Percentiles rank a stretch among this genome's conserved stretches.
Conservation (phyloP, 2,888 invertebrate species). For the Amphipyra tragopoginis region DNA sequence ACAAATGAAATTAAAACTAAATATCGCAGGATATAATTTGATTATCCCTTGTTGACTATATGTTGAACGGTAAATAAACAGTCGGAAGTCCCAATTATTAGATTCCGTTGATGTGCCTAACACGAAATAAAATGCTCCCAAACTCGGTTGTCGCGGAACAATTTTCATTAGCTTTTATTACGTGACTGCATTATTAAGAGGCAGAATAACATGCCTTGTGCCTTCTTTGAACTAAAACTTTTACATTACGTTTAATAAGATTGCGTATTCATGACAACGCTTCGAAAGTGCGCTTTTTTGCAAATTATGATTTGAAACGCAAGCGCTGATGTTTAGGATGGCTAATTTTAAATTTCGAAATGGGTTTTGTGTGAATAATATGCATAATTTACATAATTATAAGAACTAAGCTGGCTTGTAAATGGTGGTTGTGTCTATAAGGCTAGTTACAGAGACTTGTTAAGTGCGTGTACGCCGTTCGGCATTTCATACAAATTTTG, state of each 20-base stretch:
- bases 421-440: too few relatives aligned
- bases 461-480: too few relatives aligned
- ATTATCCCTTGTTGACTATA: slow-evolving; percentile 33
- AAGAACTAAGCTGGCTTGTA: too few relatives aligned
- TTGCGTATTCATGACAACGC: slow-evolving; percentile 69
- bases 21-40: slow-evolving; percentile 20
- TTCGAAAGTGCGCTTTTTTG: slow-evolving; percentile 50
- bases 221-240: slow-evolving; percentile 71
- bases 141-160: slow-evolving; percentile 84
- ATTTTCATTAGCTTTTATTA: slow-evolving; percentile 85
- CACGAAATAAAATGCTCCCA: slow-evolving; percentile 76
- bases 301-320: slow-evolving; percentile 53
- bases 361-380: background rate
- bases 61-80: slow-evolving; percentile 50
- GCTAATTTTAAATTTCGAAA: background rate
- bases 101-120: slow-evolving; percentile 76
- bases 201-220: slow-evolving; percentile 61
- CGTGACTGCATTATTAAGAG: slow-evolving; percentile 84
- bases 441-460: too few relatives aligned
- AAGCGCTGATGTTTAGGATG: slow-evolving; percentile 1
- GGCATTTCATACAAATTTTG: too few relatives aligned
- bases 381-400: too few relatives aligned
- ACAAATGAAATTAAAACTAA: slow-evolving; percentile 14
- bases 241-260: slow-evolving; percentile 72
- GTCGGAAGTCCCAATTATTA: slow-evolving; percentile 64